These are phyloP conservation scores for Danio aesculapii DNA, from an alignment of 2,797 vertebrate species.

Conservation along the genomic window DNA sequence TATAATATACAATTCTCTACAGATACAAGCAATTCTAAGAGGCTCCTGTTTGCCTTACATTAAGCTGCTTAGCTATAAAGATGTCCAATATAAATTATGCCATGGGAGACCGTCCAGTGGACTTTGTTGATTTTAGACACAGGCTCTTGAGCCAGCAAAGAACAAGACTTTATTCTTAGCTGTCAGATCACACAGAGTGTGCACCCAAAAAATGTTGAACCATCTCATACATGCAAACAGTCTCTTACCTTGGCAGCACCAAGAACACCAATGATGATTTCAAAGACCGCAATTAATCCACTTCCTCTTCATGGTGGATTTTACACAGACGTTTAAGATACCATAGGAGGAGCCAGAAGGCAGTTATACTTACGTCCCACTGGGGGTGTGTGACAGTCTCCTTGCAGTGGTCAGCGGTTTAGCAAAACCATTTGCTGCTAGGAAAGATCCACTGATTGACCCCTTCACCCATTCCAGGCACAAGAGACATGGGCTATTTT, in stretches of 20 bases:
- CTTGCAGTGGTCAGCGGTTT: constrained; percentile 43
- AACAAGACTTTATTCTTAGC: constrained; percentile 11
- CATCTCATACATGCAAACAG: constrained; percentile 18
- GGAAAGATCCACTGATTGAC: constrained; percentile 23
- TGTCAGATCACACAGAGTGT: not conserved
- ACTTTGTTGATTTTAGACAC: not conserved
- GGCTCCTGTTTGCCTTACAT: not conserved
- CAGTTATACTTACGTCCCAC: not conserved
- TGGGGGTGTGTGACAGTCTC: constrained; percentile 37
- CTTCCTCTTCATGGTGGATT: constrained; percentile 19
- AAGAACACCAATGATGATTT: constrained; percentile 31
- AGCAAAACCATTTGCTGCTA: constrained; percentile 40
- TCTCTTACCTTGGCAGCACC: constrained; percentile 51
- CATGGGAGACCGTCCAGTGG: constrained; percentile 17
- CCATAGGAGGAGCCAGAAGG: constrained; percentile 49
- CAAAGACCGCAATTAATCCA: constrained; percentile 38
- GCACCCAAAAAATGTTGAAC: not conserved
- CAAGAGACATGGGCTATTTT: constrained; percentile 1
- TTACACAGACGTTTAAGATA: constrained; percentile 35
- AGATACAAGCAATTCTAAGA: constrained; percentile 4
- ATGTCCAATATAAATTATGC: constrained; percentile 18
- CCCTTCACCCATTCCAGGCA: not conserved
- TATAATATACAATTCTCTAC: not conserved
- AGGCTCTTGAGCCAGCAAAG: not conserved
- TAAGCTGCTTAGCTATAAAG: not conserved